Evolutionary conservation across 2,797 vertebrate genomes (phyloP), one percentile per base, ranked within the genome.

Genomic region (Melanotaenia pygmaea): DNA sequence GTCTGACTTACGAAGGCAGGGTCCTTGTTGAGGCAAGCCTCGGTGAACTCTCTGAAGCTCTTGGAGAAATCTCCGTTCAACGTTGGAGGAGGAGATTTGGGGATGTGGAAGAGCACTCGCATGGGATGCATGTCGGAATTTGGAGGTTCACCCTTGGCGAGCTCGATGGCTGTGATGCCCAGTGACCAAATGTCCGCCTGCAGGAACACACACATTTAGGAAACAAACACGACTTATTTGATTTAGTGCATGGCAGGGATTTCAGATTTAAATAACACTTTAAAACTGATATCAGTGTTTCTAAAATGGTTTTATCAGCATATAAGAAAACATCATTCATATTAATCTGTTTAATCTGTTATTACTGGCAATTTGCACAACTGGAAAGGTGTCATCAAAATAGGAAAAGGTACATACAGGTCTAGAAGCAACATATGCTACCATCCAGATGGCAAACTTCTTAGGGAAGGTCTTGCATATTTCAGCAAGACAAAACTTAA

Each of bases 121-220:
- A 98, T 98, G 1, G 97, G 97, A 70, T 98, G 97, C 71, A 98
- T 91, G 82, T 98, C 97, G 0, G 97, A 98, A 85, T 98, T 96
- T 0, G 97, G 97, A 0, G 97, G 97, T 45, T 98, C 96, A 1
- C 97, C 97, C 74, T 96, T 97, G 1, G 97, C 96, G 11, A 98
- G 94, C 74, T 98, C 97, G 78, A 98, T 98, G 10, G 97, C 97
- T 0, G 97, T 98, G 87, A 98, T 98, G 74, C 97, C 97, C 84
- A 98, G 86, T 0, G 97, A 98, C 97, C 97, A 98, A 72, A 98
- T 97, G 80, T 98, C 97, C 0, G 97, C 97, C 97, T 98, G 82
- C n/a, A 26, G 43, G 59, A 35, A 50, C 28, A 53, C 45, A 20
- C 20, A 22, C 3, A n/a, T 16, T 5, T 22, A 11, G n/a, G 26